phyloP scores from a whole-genome alignment of 2,888 invertebrate genomes.

The Dicroscelio sp. region DNA sequence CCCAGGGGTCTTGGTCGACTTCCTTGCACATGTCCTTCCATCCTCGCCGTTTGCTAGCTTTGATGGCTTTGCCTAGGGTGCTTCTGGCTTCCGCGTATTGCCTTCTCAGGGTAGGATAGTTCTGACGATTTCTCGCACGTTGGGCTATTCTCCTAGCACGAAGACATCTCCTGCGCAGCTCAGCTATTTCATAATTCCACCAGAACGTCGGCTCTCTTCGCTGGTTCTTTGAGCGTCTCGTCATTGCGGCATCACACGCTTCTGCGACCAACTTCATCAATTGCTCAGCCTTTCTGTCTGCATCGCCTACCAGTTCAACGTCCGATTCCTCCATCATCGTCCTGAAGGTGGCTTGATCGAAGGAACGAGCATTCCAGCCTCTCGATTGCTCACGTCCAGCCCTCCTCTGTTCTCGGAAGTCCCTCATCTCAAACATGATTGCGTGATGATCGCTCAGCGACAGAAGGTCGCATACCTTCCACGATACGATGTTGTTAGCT shows the following conservation, averaged over 20 bases:
- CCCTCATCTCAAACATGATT: too few species aligned
- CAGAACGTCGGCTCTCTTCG: background rate
- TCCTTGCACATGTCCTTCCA: background rate
- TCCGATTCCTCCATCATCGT: background rate
- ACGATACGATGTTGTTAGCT: slow-evolving; percentile 48
- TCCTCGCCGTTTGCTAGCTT: background rate
- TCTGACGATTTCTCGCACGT: background rate
- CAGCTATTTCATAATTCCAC: background rate
- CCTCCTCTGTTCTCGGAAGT: too few species aligned
- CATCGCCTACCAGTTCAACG: background rate
- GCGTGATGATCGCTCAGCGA: slow-evolving; percentile 70
- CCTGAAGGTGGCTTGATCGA: too few species aligned
- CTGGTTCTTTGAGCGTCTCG: background rate
- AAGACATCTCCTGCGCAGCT: background rate
- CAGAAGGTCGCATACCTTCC: slow-evolving; percentile 62
- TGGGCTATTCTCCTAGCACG: background rate
- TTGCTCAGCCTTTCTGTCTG: background rate
- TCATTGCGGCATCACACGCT: background rate
- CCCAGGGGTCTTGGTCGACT: slow-evolving; percentile 3
- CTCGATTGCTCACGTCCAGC: too few species aligned
- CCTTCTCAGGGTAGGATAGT: too few species aligned
- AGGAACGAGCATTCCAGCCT: too few species aligned
- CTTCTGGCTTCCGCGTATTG: too few species aligned
- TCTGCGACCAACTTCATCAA: background rate
- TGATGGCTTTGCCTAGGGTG: background rate